phyloP scores from a whole-genome alignment of 2,113 vertebrate genomes.

The Entomyzon cyanotis region DNA sequence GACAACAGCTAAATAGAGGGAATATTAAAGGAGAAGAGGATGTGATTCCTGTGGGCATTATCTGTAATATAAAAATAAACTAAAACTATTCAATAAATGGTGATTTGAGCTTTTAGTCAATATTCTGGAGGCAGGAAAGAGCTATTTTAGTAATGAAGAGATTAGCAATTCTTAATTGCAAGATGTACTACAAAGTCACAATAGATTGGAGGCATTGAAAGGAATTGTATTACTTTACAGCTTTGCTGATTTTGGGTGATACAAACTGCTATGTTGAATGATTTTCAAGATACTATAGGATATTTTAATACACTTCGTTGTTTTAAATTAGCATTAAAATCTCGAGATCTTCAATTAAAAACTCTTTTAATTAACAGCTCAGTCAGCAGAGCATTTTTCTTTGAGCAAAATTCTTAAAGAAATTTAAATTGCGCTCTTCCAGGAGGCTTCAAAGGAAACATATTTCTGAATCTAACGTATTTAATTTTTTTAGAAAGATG shows the following conservation, averaged over 20 bases:
- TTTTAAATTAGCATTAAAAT: not conserved
- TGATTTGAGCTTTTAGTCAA: not conserved
- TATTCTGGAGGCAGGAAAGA: not conserved
- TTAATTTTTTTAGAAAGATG: not conserved
- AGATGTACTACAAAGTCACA: not conserved
- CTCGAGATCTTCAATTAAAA: not conserved
- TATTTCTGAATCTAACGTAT: not conserved
- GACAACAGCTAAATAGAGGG: not conserved
- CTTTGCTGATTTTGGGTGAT: not conserved
- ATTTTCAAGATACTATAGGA: not conserved
- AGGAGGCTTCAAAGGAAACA: not conserved
- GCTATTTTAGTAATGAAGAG: not conserved
- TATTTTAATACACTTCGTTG: not conserved
- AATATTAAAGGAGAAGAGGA: not conserved
- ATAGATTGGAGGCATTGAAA: not conserved
- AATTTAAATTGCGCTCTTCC: not conserved
- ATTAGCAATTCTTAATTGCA: not conserved
- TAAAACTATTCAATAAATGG: not conserved
- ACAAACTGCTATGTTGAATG: not conserved
- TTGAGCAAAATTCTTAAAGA: not conserved
- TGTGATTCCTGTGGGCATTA: not conserved
- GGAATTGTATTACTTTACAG: not conserved
- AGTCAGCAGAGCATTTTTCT: not conserved
- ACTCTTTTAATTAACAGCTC: not conserved
- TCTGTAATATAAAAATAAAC: constrained; percentile 6